These are phyloP conservation scores for Psephotus haematonotus DNA, from an alignment of 2,113 vertebrate genomes.

Conservation along the genomic window DNA sequence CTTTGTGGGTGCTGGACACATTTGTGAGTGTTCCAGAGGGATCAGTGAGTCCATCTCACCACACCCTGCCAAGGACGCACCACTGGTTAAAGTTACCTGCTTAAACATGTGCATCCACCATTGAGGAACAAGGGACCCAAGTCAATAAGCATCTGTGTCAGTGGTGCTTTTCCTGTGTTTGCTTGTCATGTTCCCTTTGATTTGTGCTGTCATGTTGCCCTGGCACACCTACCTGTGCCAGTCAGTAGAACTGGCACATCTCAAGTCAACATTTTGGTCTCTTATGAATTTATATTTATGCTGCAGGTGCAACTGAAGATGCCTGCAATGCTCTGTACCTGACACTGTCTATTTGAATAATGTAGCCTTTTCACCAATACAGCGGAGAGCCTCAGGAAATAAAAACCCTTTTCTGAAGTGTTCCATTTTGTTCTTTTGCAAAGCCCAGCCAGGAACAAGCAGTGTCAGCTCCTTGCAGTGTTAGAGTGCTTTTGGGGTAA, in stretches of 20 bases:
- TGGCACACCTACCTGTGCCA: not conserved
- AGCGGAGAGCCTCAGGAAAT: not conserved
- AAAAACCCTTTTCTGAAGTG: not conserved
- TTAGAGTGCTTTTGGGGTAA: not conserved
- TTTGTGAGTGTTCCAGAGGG: not conserved
- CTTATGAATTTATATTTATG: not conserved
- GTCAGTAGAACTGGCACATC: not conserved
- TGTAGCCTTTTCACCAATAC: not conserved
- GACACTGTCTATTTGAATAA: not conserved
- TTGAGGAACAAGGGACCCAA: not conserved
- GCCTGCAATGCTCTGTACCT: not conserved
- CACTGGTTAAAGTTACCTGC: not conserved
- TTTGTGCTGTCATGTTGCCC: not conserved
- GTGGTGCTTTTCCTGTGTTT: not conserved
- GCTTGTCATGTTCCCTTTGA: not conserved
- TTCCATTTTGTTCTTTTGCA: not conserved
- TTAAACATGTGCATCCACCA: rapidly evolving
- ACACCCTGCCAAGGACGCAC: not conserved
- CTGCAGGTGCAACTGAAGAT: not conserved
- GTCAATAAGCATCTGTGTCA: not conserved
- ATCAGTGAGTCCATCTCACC: not conserved
- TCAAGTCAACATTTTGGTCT: not conserved
- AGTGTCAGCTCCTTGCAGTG: not conserved
- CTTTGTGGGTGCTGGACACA: not conserved
- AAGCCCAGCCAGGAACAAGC: not conserved